Evolutionary conservation across 1,140 invertebrate genomes (phyloP), one percentile per base, ranked within the genome.

Genomic region (Penaeus indicus): DNA sequence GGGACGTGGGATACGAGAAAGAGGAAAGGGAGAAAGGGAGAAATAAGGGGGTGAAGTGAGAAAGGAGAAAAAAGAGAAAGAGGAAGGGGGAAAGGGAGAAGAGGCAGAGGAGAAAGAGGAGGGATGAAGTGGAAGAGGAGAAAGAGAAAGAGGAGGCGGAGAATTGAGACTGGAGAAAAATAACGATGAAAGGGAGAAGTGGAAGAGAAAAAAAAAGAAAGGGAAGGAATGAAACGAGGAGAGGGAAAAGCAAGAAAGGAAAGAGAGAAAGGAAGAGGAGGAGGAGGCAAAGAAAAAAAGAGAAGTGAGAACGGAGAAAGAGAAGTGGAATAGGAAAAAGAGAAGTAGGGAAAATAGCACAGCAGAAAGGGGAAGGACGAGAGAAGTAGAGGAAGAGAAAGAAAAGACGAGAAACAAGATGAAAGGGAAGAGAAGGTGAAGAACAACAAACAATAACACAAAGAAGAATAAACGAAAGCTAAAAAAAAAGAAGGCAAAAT

Each of bases 321-420:
- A 42, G 38, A 42, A 42, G 42, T 60, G 79, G 62, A 61, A 63
- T 61, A 82, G 80, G 63, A 42, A 8, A 7, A 42, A 8, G 38
- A 42, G 38, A 7, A 42, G 38, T 8, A 42, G 4, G 7, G 1
- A 22, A 82, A 22, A 82, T 47, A 62, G 80, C 25, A 61, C 25
- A 47, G 42, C 47, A 80, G 78, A 54, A 32, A 80, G 78, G 42
- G 78, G 54, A 32, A 80, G 78, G 54, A 47, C 18, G 42, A 80
- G 78, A 80, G 78, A 80, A 47, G 47, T 32, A 80, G 42, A 80
- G 78, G 61, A 47, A 80, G 38, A 80, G 78, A 80, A 25, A 47
- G 16, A 38, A 4, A 19, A 19, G 11, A 11, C n/a, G 42, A 22
- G 18, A n/a, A 10, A 81, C 27, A 38, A 67, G 18, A 27, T 21